A percentile compares a stretch with the other conserved stretches of the same genome.
phyloP scores from a whole-genome alignment of 2,113 vertebrate genomes.

The Myanophis thanlyinensis region DNA sequence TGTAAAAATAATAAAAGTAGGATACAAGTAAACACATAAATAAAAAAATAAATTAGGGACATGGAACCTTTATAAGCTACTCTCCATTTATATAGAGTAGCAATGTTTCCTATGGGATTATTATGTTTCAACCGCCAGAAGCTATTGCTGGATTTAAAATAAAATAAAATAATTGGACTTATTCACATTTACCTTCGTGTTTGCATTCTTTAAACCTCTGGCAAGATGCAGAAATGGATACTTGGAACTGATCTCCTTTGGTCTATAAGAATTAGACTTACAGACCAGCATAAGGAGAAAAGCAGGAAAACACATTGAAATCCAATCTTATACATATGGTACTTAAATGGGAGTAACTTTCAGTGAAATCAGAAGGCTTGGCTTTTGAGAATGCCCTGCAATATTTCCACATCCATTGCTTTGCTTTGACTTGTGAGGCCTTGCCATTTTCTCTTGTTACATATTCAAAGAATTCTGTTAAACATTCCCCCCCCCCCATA shows the following conservation, averaged over 20 bases:
- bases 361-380: background rate
- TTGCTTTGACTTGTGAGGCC: background rate
- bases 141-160: background rate
- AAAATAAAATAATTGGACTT: background rate
- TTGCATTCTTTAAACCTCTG: background rate
- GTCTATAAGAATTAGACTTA: too few species aligned
- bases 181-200: background rate
- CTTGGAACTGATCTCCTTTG: background rate
- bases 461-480: background rate
- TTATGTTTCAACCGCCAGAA: background rate
- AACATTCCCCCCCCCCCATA: background rate
- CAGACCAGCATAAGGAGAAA: background rate
- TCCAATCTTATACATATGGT: background rate
- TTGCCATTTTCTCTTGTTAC: background rate
- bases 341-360: background rate
- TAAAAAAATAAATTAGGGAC: background rate
- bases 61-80: background rate
- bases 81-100: background rate
- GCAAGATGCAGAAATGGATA: background rate
- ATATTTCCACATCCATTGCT: background rate
- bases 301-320: background rate
- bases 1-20: background rate
- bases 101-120: background rate
- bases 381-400: background rate
- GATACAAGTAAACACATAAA: background rate